Percentiles rank a stretch among this genome's conserved stretches.
Evolutionary conservation across 2,797 vertebrate species (phyloP).

Genomic region (Synanceia verrucosa): DNA sequence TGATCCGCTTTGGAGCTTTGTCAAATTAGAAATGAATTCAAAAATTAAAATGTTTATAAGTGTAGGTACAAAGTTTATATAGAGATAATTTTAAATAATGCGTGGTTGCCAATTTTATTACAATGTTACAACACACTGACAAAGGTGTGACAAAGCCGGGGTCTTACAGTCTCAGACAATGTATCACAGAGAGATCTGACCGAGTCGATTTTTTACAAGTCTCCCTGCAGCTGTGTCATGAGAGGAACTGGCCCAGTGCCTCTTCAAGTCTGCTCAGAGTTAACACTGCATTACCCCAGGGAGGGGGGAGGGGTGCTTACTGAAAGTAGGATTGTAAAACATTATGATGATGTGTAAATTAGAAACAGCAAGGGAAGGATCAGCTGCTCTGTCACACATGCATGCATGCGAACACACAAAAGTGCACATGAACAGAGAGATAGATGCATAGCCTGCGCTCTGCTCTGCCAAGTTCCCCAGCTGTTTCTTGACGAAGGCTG

Average conservation of each 20-base stretch:
- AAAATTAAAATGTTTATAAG: no score
- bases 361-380: conserved; percentile 70
- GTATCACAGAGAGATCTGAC: conserved; percentile 7
- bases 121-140: conserved; percentile 3
- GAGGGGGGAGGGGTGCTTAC: conserved; percentile 33
- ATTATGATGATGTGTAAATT: conserved; percentile 69
- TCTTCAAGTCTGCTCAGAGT: conserved; percentile 50
- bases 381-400: conserved; percentile 61
- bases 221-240: conserved; percentile 3
- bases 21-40: no score
- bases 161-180: neutral
- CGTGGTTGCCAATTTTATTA: neutral
- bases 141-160: neutral
- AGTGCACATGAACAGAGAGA: neutral
- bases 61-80: no score
- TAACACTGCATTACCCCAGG: conserved; percentile 34
- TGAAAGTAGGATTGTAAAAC: conserved; percentile 70
- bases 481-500: conserved; percentile 46
- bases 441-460: neutral
- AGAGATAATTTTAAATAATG: no score
- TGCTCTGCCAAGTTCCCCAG: conserved; percentile 37
- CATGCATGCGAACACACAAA: conserved; percentile 20
- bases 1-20: neutral
- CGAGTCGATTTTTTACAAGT: conserved; percentile 12
- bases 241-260: conserved; percentile 5